phyloP scores from a whole-genome alignment of 2,888 invertebrate species.

The Ptilodon capucinus region DNA sequence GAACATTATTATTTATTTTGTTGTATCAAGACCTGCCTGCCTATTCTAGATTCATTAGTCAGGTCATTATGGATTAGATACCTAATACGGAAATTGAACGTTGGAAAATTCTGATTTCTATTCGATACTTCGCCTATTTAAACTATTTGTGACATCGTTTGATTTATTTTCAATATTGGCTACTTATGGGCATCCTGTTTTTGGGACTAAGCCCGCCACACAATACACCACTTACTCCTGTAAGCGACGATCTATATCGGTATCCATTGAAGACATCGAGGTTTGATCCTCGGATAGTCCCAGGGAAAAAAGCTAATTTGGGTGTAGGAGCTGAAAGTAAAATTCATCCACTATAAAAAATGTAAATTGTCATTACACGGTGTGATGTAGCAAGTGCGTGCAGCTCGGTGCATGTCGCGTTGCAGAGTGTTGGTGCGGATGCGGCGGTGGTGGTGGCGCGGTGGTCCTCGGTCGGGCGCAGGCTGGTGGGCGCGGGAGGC shows the following conservation, averaged over 20 bases:
- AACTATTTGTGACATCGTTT: background rate
- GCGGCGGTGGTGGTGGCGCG: constrained; percentile 11
- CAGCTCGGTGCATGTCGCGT: constrained; percentile 1
- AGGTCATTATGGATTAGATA: constrained; percentile 8
- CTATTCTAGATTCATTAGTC: constrained; percentile 12
- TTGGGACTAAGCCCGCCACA: too few species aligned
- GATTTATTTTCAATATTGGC: too few species aligned
- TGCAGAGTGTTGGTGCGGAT: background rate
- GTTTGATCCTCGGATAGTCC: too few species aligned
- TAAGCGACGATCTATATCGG: too few species aligned
- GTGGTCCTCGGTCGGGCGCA: constrained; percentile 23
- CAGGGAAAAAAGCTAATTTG: too few species aligned
- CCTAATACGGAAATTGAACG: constrained; percentile 5
- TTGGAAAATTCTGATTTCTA: background rate
- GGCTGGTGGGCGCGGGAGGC: constrained; percentile 56
- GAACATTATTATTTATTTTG: constrained; percentile 24
- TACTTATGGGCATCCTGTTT: too few species aligned
- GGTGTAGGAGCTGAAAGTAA: too few species aligned
- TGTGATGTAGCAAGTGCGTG: background rate
- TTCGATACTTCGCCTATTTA: too few species aligned
- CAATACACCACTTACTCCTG: too few species aligned
- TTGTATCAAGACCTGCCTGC: constrained; percentile 12
- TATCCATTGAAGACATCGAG: too few species aligned
- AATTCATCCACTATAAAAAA: too few species aligned
- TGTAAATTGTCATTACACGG: background rate